Percentiles rank a stretch among this genome's conserved stretches.
These are phyloP conservation scores for Perizoma flavofasciatum DNA, from an alignment of 2,888 invertebrate genomes.

Conservation along the genomic window DNA sequence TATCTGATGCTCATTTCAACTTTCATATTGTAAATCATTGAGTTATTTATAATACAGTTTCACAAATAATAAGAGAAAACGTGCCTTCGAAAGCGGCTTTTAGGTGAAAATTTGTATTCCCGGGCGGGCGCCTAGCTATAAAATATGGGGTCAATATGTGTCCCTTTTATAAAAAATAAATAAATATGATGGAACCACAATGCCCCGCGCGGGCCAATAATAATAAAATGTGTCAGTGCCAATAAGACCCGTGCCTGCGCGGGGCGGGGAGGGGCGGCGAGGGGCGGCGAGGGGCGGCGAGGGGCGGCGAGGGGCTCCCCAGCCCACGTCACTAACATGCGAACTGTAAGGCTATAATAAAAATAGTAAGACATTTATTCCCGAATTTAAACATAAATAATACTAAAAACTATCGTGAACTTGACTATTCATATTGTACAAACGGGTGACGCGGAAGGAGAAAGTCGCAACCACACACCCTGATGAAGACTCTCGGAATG, in stretches of 20 bases:
- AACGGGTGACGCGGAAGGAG: too few relatives aligned
- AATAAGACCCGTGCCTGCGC: conserved; percentile 26
- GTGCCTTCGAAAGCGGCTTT: conserved; percentile 14
- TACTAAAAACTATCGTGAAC: too few relatives aligned
- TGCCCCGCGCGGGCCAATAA: conserved; percentile 32
- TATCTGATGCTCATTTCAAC: too few relatives aligned
- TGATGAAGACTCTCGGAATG: too few relatives aligned
- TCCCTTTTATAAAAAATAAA: conserved; percentile 39
- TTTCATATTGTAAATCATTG: background rate
- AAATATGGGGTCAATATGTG: conserved; percentile 41
- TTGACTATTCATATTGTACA: too few relatives aligned
- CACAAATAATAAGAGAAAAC: conserved; percentile 21
- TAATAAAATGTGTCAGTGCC: conserved; percentile 39
- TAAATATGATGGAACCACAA: conserved; percentile 38
- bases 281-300: background rate
- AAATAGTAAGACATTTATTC: too few relatives aligned
- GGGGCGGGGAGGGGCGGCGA: conserved; percentile 5
- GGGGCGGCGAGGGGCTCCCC: background rate
- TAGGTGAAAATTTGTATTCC: conserved; percentile 37
- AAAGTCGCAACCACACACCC: too few relatives aligned
- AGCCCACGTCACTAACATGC: too few relatives aligned
- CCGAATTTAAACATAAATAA: too few relatives aligned
- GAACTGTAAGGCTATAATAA: too few relatives aligned
- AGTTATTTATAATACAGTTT: conserved; percentile 3
- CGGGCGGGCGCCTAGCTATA: conserved; percentile 30